phyloP scores from a whole-genome alignment of 2,888 invertebrate species.

The Achlya flavicornis region DNA sequence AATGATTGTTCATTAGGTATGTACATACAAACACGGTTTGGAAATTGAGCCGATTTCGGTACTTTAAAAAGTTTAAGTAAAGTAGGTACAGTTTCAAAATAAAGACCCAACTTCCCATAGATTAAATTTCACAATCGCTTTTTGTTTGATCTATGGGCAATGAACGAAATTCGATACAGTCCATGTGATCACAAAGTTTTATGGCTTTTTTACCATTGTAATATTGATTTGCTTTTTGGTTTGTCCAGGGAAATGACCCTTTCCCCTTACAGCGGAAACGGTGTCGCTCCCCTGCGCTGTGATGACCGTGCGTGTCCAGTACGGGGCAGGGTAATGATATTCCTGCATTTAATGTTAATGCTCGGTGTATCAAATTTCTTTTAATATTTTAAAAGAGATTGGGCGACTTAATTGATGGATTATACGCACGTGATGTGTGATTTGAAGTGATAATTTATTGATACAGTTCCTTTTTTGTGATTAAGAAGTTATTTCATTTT shows the following conservation, averaged over 20 bases:
- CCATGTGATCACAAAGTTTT: background rate
- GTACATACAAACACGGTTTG: no score
- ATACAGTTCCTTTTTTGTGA: background rate
- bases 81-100: no score
- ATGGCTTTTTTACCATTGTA: conserved; percentile 39
- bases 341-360: conserved; percentile 27
- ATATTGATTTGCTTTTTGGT: conserved; percentile 48
- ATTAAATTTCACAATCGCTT: no score
- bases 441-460: background rate
- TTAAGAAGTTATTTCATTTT: background rate
- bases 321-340: conserved; percentile 19
- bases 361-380: conserved; percentile 39
- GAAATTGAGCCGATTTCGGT: no score
- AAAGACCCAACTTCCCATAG: no score
- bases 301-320: conserved; percentile 57
- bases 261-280: conserved; percentile 61
- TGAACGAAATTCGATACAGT: background rate
- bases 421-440: conserved; percentile 12
- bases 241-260: conserved; percentile 52
- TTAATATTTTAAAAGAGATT: conserved; percentile 18
- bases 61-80: no score
- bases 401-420: conserved; percentile 4
- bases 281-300: conserved; percentile 44
- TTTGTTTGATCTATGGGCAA: no score
- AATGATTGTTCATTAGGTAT: no score